These are phyloP conservation scores for Lophochroa leadbeateri DNA, from an alignment of 2,113 vertebrate species.

Conservation along the genomic window DNA sequence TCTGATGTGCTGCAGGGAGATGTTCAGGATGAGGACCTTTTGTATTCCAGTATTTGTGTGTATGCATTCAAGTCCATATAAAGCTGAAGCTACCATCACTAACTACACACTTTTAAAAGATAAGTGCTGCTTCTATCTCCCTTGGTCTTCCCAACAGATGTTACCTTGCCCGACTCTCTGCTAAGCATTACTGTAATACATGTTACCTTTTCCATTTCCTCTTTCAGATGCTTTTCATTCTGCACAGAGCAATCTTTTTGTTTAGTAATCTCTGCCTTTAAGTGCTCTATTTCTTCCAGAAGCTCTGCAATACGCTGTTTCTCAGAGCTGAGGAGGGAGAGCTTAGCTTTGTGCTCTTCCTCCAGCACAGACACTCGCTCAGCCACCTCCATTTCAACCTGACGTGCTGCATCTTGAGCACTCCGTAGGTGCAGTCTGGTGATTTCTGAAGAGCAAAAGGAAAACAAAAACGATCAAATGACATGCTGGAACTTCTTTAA, in stretches of 20 bases:
- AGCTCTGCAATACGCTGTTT: slow-evolving; percentile 66
- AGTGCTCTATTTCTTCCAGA: slow-evolving; percentile 70
- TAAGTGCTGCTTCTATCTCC: background rate
- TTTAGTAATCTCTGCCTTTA: slow-evolving; percentile 71
- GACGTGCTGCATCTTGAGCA: slow-evolving; percentile 64
- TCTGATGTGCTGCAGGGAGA: background rate
- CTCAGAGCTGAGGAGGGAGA: slow-evolving; percentile 51
- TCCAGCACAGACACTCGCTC: slow-evolving; percentile 67
- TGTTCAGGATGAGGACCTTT: background rate
- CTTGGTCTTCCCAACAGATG: background rate
- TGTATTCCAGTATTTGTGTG: background rate
- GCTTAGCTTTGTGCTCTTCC: slow-evolving; percentile 71
- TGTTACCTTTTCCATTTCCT: slow-evolving; percentile 70
- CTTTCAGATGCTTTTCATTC: slow-evolving; percentile 58
- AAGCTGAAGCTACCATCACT: background rate
- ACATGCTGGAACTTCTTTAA: background rate
- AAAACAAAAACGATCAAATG: background rate
- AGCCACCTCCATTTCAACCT: slow-evolving; percentile 77
- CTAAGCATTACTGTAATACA: background rate
- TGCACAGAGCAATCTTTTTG: slow-evolving; percentile 57
- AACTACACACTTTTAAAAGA: background rate
- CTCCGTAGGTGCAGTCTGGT: slow-evolving; percentile 61
- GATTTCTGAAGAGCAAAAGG: slow-evolving; percentile 70
- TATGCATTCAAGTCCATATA: background rate
- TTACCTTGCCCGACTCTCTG: background rate